phyloP scores from a whole-genome alignment of 2,113 vertebrate genomes.

The Synchiropus splendidus region DNA sequence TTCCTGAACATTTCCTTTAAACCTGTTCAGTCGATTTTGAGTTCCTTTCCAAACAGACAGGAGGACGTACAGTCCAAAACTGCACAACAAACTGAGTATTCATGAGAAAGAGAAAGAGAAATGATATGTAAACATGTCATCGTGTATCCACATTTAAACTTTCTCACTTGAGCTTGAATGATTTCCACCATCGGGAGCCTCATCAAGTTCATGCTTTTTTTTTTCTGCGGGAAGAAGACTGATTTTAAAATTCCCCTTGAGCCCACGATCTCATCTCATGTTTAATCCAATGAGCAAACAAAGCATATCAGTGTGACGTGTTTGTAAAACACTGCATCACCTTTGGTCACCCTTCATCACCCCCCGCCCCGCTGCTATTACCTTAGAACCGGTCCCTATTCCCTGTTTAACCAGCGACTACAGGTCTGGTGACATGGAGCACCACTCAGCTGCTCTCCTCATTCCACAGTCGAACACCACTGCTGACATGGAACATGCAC shows the following conservation, averaged over 20 bases:
- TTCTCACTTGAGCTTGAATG: too few relatives aligned
- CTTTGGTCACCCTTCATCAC: conserved; percentile 69
- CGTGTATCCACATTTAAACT: too few relatives aligned
- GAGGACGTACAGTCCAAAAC: too few relatives aligned
- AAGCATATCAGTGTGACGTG: conserved; percentile 60
- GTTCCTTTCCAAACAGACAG: too few relatives aligned
- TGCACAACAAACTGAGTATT: too few relatives aligned
- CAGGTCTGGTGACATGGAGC: conserved; percentile 52
- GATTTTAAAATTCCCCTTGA: conserved; percentile 65
- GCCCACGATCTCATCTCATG: conserved; percentile 49
- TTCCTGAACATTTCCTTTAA: too few relatives aligned
- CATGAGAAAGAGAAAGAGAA: too few relatives aligned
- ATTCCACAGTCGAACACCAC: conserved; percentile 54
- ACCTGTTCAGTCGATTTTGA: too few relatives aligned
- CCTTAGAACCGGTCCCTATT: conserved; percentile 62
- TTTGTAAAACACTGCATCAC: conserved; percentile 64
- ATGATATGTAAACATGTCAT: too few relatives aligned
- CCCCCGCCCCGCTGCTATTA: conserved; percentile 58
- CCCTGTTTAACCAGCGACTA: conserved; percentile 65
- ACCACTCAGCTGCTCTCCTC: conserved; percentile 50
- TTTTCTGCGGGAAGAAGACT: too few relatives aligned
- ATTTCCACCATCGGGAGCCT: too few relatives aligned
- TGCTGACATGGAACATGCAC: conserved; percentile 47
- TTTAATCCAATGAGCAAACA: conserved; percentile 65
- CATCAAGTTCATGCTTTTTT: conserved; percentile 64